Conservation (phyloP, 2,113 vertebrate genomes). For the Gobio gobio region DNA sequence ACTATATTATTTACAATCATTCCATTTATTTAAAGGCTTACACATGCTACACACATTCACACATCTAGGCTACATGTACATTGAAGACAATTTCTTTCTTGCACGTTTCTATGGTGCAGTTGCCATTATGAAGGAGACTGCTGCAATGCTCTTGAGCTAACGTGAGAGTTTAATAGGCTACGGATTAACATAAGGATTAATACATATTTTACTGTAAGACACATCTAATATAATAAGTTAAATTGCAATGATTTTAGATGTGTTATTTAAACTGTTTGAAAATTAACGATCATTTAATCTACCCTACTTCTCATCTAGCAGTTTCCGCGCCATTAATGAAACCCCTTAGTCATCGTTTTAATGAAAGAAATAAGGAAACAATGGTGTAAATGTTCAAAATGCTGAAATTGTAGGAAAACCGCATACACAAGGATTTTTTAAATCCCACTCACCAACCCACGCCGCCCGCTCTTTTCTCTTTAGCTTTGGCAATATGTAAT, state of each 20-base stretch:
- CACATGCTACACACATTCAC: constrained; percentile 45
- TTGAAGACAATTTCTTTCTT: constrained; percentile 66
- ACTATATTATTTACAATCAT: constrained; percentile 72
- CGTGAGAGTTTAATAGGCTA: background rate
- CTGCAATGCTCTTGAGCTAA: constrained; percentile 56
- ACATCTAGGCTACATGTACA: background rate
- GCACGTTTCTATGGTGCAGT: constrained; percentile 73
- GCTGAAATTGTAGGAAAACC: constrained; percentile 82
- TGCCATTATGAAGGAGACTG: constrained; percentile 74
- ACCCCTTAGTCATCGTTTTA: constrained; percentile 87
- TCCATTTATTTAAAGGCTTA: constrained; percentile 70
- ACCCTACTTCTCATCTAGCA: constrained; percentile 65
- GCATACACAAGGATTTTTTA: constrained; percentile 83
- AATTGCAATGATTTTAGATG: background rate
- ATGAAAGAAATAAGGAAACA: constrained; percentile 76
- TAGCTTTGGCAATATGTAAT: constrained; percentile 63
- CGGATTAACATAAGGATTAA: background rate
- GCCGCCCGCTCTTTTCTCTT: constrained; percentile 79
- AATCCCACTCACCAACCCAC: constrained; percentile 87
- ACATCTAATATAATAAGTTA: background rate
- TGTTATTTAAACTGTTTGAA: background rate
- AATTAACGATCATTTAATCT: constrained; percentile 19
- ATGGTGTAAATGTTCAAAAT: constrained; percentile 88
- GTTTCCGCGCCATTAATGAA: constrained; percentile 60
- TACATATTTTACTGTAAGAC: background rate